phyloP scores from a whole-genome alignment of 2,113 vertebrate species.

The Syngnathus typhle region DNA sequence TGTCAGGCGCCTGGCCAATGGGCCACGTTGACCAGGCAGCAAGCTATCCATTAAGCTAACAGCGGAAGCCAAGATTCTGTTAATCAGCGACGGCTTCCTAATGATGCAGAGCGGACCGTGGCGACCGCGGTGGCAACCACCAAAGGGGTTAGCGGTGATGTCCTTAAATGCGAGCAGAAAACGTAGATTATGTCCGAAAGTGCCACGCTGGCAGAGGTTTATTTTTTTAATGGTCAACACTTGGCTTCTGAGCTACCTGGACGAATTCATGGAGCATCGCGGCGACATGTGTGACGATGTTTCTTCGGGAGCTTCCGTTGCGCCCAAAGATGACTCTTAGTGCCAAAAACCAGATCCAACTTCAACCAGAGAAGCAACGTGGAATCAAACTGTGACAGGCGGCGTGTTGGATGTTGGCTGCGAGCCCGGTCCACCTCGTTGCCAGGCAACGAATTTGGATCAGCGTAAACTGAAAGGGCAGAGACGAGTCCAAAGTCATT shows the following conservation, averaged over 20 bases:
- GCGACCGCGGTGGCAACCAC: not conserved
- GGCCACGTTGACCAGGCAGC: not conserved
- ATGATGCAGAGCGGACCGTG: constrained; percentile 6
- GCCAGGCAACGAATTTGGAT: constrained; percentile 60
- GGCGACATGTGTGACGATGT: no score
- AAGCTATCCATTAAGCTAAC: not conserved
- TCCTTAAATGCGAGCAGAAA: constrained; percentile 10
- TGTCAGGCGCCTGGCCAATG: not conserved
- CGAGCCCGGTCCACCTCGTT: constrained; percentile 26
- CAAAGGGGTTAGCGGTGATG: no score
- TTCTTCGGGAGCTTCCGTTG: no score
- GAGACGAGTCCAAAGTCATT: not conserved
- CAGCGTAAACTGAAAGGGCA: constrained; percentile 9
- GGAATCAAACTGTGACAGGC: not conserved
- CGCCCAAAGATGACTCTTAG: no score
- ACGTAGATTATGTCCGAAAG: constrained; percentile 57
- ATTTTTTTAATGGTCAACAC: constrained; percentile 1
- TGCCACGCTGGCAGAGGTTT: constrained; percentile 45
- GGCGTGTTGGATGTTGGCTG: not conserved
- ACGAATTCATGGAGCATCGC: no score
- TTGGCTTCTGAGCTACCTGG: not conserved
- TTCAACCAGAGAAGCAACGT: not conserved
- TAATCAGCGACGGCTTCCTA: constrained; percentile 16
- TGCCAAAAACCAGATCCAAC: not conserved
- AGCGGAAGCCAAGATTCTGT: not conserved